Percentiles rank a stretch among this genome's conserved stretches.
Evolutionary conservation across 2,113 vertebrate species (phyloP).

Genomic region (Entelurus aequoreus): DNA sequence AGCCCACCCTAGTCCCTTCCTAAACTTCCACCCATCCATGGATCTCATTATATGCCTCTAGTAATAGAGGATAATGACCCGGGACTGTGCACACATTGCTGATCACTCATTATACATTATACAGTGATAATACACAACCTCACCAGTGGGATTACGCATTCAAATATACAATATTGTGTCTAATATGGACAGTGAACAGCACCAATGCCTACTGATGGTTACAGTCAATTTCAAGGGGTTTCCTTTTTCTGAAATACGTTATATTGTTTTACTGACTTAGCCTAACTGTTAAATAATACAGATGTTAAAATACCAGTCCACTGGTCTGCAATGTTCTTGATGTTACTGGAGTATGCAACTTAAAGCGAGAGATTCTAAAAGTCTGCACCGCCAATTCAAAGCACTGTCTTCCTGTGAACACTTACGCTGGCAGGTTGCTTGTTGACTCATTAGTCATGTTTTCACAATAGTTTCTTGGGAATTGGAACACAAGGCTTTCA

Average conservation of each 20-base stretch:
- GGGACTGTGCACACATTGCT: conserved; percentile 56
- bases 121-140: conserved; percentile 58
- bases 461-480: conserved; percentile 17
- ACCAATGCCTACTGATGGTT: no score
- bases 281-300: no score
- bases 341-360: conserved; percentile 8
- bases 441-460: not conserved
- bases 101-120: conserved; percentile 59
- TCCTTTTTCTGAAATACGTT: no score
- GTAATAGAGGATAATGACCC: conserved; percentile 66
- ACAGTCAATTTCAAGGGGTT: no score
- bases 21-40: conserved; percentile 55
- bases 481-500: not conserved
- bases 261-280: no score
- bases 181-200: conserved; percentile 18
- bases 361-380: conserved; percentile 11
- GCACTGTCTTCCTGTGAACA: conserved; percentile 15
- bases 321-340: conserved; percentile 1
- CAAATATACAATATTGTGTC: conserved; percentile 36
- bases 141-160: conserved; percentile 45
- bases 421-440: conserved; percentile 9
- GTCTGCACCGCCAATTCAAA: conserved; percentile 8
- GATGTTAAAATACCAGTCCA: not conserved
- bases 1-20: conserved; percentile 63
- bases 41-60: conserved; percentile 65